Conservation (phyloP, 2,797 vertebrate genomes). For the Leucoraja ocellata region DNA sequence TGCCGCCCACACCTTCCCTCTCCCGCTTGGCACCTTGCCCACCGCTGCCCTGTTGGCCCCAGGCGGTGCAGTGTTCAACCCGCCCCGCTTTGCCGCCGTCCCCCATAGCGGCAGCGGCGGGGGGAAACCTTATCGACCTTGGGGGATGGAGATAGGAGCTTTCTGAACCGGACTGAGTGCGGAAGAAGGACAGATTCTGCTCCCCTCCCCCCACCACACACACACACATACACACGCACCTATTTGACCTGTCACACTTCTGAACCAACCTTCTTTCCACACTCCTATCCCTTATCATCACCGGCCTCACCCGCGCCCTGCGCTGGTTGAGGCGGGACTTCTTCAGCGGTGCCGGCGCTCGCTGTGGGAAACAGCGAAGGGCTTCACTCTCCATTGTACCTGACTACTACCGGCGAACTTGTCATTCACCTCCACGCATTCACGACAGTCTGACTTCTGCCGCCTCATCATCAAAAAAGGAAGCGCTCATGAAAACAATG, state of each 20-base stretch:
- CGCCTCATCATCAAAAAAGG: background rate
- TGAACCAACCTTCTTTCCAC: too few species aligned
- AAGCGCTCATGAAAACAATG: background rate
- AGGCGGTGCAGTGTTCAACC: slow-evolving; percentile 57
- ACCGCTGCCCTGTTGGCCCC: slow-evolving; percentile 62
- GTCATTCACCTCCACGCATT: background rate
- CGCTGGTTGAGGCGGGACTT: background rate
- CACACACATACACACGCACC: too few species aligned
- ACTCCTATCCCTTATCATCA: too few species aligned
- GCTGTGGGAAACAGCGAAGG: background rate
- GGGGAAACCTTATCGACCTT: slow-evolving; percentile 78
- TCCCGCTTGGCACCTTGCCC: slow-evolving; percentile 70
- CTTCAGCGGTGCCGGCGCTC: background rate
- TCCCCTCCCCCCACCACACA: background rate
- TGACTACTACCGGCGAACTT: background rate
- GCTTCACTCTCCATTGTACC: too few species aligned
- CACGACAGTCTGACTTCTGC: background rate
- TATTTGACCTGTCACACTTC: too few species aligned
- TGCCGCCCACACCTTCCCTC: slow-evolving; percentile 72
- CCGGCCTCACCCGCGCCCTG: background rate
- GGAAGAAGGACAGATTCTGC: background rate
- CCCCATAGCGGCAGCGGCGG: slow-evolving; percentile 58
- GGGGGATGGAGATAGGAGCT: slow-evolving; percentile 88
- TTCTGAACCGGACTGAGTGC: slow-evolving; percentile 54
- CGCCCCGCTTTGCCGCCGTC: slow-evolving; percentile 71